Percentiles rank a stretch among this genome's conserved stretches.
Conservation (phyloP, 2,113 vertebrate species). For the Lepus americanus region DNA sequence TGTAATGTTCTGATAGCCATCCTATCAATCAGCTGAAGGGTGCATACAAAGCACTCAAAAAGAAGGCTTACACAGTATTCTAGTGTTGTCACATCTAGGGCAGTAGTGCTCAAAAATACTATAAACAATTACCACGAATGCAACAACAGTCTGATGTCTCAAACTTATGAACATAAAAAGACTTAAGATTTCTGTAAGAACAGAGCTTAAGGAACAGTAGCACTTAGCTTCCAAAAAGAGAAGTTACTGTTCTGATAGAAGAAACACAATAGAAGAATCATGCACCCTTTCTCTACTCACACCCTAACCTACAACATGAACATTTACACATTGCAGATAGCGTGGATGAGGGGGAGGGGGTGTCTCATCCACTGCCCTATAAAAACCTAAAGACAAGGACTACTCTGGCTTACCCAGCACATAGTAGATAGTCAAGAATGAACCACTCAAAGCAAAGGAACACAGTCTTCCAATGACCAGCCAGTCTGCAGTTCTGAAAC, state of each 20-base stretch:
- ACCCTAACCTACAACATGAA: neutral
- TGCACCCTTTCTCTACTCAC: neutral
- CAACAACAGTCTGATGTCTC: neutral
- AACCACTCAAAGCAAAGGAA: neutral
- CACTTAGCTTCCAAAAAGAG: neutral
- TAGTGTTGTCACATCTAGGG: neutral
- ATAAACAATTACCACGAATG: too few relatives aligned
- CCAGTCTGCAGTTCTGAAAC: neutral
- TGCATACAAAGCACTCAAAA: neutral
- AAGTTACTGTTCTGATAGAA: neutral
- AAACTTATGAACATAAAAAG: neutral
- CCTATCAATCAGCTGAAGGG: neutral
- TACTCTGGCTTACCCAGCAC: neutral
- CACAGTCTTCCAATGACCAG: neutral
- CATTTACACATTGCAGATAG: neutral
- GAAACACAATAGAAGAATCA: neutral
- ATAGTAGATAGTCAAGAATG: neutral
- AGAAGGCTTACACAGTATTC: neutral
- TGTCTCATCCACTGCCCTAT: neutral
- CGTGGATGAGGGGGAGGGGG: too few relatives aligned
- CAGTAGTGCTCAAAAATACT: neutral
- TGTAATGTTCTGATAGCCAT: neutral
- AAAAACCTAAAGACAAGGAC: neutral
- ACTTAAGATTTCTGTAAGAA: slow-evolving; percentile 9
- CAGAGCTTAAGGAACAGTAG: neutral